Percentiles rank a stretch among this genome's conserved stretches.
phyloP scores from a whole-genome alignment of 2,797 vertebrate genomes.

The Propithecus deckenii region DNA sequence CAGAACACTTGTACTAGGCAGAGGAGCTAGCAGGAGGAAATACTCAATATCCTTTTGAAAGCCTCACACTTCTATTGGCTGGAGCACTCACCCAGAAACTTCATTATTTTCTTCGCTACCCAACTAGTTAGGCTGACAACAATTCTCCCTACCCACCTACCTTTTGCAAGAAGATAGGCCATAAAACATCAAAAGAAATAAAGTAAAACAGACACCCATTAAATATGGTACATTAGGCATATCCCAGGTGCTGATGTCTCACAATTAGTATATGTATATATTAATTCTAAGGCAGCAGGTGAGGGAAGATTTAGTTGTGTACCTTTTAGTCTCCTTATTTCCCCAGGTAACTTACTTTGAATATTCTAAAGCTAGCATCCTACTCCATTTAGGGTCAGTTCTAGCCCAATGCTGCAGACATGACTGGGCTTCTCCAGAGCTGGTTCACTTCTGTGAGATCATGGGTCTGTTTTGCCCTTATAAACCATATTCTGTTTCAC shows the following conservation, averaged over 20 bases:
- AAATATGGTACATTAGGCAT: not conserved
- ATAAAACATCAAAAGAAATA: not conserved
- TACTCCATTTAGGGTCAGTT: not conserved
- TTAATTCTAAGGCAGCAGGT: not conserved
- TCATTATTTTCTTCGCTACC: not conserved
- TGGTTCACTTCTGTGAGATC: not conserved
- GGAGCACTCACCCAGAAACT: not conserved
- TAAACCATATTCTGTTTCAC: not conserved
- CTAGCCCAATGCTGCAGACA: not conserved
- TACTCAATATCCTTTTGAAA: not conserved
- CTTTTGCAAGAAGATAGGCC: not conserved
- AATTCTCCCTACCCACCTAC: not conserved
- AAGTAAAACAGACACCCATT: not conserved
- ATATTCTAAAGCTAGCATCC: not conserved
- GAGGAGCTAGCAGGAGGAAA: not conserved
- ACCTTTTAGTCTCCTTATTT: not conserved
- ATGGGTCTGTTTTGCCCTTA: not conserved
- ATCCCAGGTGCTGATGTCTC: not conserved
- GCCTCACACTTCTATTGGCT: not conserved
- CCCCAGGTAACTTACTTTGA: not conserved
- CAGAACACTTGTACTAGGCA: not conserved
- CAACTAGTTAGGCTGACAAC: not conserved
- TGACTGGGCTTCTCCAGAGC: not conserved
- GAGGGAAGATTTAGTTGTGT: not conserved
- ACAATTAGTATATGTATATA: not conserved